phyloP scores from a whole-genome alignment of 2,797 vertebrate species.

The Esox masquinongy region DNA sequence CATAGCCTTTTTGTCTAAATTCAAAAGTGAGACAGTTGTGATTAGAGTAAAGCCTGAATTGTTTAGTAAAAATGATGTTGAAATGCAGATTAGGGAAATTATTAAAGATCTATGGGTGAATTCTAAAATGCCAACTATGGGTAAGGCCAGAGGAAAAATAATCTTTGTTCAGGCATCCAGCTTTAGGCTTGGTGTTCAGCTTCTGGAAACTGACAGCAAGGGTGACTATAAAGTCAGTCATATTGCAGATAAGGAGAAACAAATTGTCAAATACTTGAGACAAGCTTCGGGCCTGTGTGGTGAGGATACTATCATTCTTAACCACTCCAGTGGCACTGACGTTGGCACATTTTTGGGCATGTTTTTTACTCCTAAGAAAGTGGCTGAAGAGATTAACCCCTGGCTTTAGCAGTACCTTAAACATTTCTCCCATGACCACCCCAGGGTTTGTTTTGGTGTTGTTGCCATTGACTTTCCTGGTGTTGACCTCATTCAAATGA shows the following conservation, averaged over 20 bases:
- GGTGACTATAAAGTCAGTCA: constrained; percentile 40
- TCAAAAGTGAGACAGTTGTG: constrained; percentile 47
- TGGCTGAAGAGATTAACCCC: constrained; percentile 61
- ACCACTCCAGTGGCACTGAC: constrained; percentile 57
- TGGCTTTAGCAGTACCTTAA: constrained; percentile 59
- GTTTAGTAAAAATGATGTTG: constrained; percentile 35
- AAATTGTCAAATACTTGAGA: constrained; percentile 39
- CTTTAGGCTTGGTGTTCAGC: constrained; percentile 54
- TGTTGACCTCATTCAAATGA: constrained; percentile 60
- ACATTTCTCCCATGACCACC: constrained; percentile 36
- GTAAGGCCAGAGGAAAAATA: constrained; percentile 61
- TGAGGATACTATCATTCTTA: constrained; percentile 42
- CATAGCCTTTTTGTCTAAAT: constrained; percentile 49
- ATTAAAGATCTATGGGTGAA: constrained; percentile 47
- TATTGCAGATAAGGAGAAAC: constrained; percentile 49
- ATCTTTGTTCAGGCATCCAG: constrained; percentile 58
- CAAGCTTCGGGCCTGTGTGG: constrained; percentile 36
- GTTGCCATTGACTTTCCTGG: constrained; percentile 26
- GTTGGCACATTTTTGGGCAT: constrained; percentile 53
- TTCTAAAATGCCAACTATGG: constrained; percentile 48
- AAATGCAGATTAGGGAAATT: constrained; percentile 39
- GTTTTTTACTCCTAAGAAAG: constrained; percentile 54
- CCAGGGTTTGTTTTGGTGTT: constrained; percentile 55
- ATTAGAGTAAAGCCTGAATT: constrained; percentile 43
- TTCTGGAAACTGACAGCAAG: constrained; percentile 40